Percentiles rank a stretch among this genome's conserved stretches.
Evolutionary conservation across 2,888 invertebrate species (phyloP).

Genomic region (Operophtera brumata): DNA sequence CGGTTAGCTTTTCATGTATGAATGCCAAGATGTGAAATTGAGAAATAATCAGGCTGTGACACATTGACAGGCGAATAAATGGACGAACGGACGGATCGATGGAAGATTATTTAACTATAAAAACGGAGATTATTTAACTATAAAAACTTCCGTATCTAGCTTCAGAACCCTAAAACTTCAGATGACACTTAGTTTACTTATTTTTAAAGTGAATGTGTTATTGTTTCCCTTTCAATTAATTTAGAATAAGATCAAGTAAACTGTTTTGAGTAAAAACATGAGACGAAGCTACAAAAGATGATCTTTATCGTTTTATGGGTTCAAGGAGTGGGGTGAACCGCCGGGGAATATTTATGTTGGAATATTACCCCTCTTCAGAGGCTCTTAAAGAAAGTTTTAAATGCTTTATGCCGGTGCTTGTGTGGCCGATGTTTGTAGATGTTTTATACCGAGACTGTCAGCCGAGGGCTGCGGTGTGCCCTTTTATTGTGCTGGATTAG

Average conservation of each 20-base stretch:
- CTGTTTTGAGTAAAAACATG: conserved; percentile 38
- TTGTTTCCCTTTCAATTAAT: background rate
- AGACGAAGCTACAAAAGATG: conserved; percentile 61
- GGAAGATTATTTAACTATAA: too few relatives aligned
- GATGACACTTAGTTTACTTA: too few relatives aligned
- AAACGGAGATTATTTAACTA: too few relatives aligned
- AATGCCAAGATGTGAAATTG: too few relatives aligned
- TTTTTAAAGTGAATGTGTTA: background rate
- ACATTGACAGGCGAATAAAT: too few relatives aligned
- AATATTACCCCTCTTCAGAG: conserved; percentile 58
- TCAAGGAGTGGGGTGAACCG: conserved; percentile 54
- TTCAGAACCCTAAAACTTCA: too few relatives aligned
- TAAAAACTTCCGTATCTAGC: too few relatives aligned
- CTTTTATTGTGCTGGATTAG: conserved; percentile 46
- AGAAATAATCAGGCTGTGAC: too few relatives aligned
- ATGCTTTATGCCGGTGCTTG: conserved; percentile 59
- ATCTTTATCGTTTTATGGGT: conserved; percentile 71
- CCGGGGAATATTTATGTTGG: conserved; percentile 59
- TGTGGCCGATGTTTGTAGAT: conserved; percentile 39
- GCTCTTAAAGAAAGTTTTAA: conserved; percentile 70
- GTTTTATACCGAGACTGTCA: conserved; percentile 47
- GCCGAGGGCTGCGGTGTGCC: conserved; percentile 33
- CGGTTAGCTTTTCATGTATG: too few relatives aligned
- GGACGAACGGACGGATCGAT: too few relatives aligned
- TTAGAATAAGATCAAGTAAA: conserved; percentile 38